Conservation (phyloP, 2,113 vertebrate genomes). For the Gasterosteus aculeatus region DNA sequence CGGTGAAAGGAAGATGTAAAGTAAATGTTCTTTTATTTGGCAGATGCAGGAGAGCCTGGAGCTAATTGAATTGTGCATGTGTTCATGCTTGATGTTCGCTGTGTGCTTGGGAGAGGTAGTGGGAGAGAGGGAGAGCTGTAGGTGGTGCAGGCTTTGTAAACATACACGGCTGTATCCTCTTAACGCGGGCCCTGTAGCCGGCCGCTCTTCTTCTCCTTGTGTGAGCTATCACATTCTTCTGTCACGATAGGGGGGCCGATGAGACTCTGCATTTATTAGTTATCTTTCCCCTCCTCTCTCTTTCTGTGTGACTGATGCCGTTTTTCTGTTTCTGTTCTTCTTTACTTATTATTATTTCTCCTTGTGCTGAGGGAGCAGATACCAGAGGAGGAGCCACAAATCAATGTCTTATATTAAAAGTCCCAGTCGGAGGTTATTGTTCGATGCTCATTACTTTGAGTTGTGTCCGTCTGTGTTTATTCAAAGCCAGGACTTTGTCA, state of each 20-base stretch:
- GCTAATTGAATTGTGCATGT: constrained; percentile 59
- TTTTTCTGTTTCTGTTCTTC: constrained; percentile 10
- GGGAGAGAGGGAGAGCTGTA: constrained; percentile 22
- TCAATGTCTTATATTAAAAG: constrained; percentile 38
- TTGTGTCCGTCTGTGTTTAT: constrained; percentile 46
- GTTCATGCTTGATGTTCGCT: constrained; percentile 59
- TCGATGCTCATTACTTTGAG: constrained; percentile 48
- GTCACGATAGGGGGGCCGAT: constrained; percentile 43
- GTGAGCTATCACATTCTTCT: constrained; percentile 49
- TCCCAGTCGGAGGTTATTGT: constrained; percentile 24
- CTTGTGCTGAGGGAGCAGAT: constrained; percentile 8
- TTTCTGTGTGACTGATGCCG: neutral
- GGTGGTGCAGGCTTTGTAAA: constrained; percentile 49
- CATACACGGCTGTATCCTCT: constrained; percentile 63
- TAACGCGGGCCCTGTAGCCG: constrained; percentile 49
- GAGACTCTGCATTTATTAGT: constrained; percentile 44
- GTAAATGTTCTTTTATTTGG: constrained; percentile 43
- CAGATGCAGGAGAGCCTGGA: constrained; percentile 44
- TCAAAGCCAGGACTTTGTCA: constrained; percentile 46
- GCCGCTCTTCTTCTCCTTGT: constrained; percentile 44
- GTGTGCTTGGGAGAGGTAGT: constrained; percentile 30
- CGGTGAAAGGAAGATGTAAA: constrained; percentile 18
- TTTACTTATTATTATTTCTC: constrained; percentile 13
- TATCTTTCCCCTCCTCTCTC: constrained; percentile 8
- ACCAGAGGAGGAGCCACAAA: constrained; percentile 16